Evolutionary conservation across 2,888 invertebrate genomes (phyloP), one percentile per base, ranked within the genome.

Genomic region (Nasonovia ribisnigri): DNA sequence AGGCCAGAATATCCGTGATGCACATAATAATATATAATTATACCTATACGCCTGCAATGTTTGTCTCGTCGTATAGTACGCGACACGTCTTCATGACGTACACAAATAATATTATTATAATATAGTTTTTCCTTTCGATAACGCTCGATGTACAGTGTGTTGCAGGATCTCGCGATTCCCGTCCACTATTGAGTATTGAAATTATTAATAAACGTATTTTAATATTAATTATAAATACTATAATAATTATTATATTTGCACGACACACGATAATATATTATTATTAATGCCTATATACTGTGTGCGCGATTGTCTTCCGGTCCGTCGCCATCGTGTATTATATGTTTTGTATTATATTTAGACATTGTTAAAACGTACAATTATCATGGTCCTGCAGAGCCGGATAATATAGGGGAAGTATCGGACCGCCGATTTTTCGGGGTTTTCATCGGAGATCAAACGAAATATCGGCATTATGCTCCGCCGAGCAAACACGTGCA

Each of bases 231-330:
- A n/a, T n/a, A n/a, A n/a, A n/a, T n/a, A n/a, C n/a, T n/a, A n/a
- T n/a, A n/a, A 48, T 48, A 48, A 54, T 54, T 54, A 54, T 54
- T 54, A 6, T 0, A 36, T 36, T 77, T 77, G n/a, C 67, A 67
- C 13, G n/a, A n/a, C 26, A 57, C 26, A 6, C 36, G 16, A 20
- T 67, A n/a, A 67, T 36, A 77, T n/a, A n/a, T n/a, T 13, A 67
- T 67, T n/a, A 20, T 36, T 77, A n/a, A 20, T 20, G 16, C 4
- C n/a, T 36, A 54, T 51, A 24, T 5, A 42, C 8, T 20, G 10
- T 42, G 51, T 6, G 24, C 20, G 57, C 86, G 24, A 60, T 86
- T n/a, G 43, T 86, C 86, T 91, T 86, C 91, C 86, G 57, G 86
- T 54, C 84, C n/a, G 46, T 57, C 46, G 77, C 51, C 51, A 24